Base-by-base conservation (phyloP, 2,797 vertebrate genomes). In the Synanceia verrucosa region DNA sequence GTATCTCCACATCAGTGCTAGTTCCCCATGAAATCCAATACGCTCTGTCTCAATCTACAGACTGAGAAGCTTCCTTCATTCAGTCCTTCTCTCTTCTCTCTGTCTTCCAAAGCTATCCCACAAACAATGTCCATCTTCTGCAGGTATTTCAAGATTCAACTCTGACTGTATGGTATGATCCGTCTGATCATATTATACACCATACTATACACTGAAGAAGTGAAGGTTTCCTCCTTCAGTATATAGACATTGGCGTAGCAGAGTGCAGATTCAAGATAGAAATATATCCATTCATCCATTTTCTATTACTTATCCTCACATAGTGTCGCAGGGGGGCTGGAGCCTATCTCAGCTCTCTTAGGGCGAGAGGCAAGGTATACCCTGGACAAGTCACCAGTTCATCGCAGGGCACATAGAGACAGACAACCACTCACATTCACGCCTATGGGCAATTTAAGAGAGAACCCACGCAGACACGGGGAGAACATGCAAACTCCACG, bases 1-100 rank as follows among this genome's bases (percentile, higher is more conserved):
- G 73, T 94, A 95, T 94, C 94, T 90, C 60, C 84, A 80, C 87
- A 95, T 94, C 94, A 91, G 89, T 86, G 86, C 88, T 80, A 79
- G 84, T 92, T 93, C 91, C 81, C 91, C 90, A 85, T 93, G 94
- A 94, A 94, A 95, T 88, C 83, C 92, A 91, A 94, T 93, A 85
- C 84, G 64, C 88, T 85, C 78, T 70, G 82, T 73, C 72, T 79
- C 79, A 52, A 60, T 87, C 86, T 91, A 83, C 85, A 86, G 88
- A 88, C 88, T 73, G 67, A 69, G 74, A 81, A 52, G 83, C 79
- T 82, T 83, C 86, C 79, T 81, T 74, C 82, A 24, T 37, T 78
- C 76, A 61, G 62, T 79, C 81, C 83, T 58, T 73, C 37, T 50
- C 70, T 31, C 70, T 56, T 55, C 70, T 69, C 59, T 8, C 56